These are phyloP conservation scores for Agelastica alni DNA, from an alignment of 2,888 invertebrate species.

Conservation along the genomic window DNA sequence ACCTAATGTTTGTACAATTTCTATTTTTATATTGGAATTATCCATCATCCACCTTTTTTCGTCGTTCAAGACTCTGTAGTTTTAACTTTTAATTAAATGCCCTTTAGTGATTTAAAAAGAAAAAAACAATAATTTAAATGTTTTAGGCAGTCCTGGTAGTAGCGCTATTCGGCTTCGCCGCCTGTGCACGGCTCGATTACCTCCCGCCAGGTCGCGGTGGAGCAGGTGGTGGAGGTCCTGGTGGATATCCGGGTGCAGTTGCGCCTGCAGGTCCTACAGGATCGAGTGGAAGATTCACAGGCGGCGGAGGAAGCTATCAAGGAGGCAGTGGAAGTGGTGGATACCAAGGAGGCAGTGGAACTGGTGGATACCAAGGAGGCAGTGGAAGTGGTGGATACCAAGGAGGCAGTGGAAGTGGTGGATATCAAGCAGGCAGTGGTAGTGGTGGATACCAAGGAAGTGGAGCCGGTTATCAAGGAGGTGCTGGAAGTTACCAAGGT, in stretches of 20 bases:
- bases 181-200: conserved; percentile 46
- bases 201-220: conserved; percentile 42
- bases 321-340: conserved; percentile 21
- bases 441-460: conserved; percentile 26
- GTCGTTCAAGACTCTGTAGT: too few relatives aligned
- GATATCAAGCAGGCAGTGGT: conserved; percentile 24
- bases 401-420: conserved; percentile 19
- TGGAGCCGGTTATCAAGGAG: conserved; percentile 3
- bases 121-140: too few relatives aligned
- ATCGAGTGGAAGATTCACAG: conserved; percentile 14
- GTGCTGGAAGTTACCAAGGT: conserved; percentile 22
- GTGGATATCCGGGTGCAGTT: conserved; percentile 26
- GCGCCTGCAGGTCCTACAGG: conserved; percentile 22
- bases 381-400: conserved; percentile 22
- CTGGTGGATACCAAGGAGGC: conserved; percentile 29
- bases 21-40: too few relatives aligned
- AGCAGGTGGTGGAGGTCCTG: conserved; percentile 28
- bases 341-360: conserved; percentile 20
- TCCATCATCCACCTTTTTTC: too few relatives aligned
- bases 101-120: too few relatives aligned
- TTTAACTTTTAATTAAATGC: too few relatives aligned
- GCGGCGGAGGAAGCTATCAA: conserved; percentile 23
- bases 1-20: too few relatives aligned
- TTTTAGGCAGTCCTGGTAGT: conserved; percentile 39
- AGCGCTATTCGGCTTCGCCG: conserved; percentile 42